These are phyloP conservation scores for Xiphophorus hellerii DNA, from an alignment of 2,113 vertebrate genomes.

Conservation along the genomic window DNA sequence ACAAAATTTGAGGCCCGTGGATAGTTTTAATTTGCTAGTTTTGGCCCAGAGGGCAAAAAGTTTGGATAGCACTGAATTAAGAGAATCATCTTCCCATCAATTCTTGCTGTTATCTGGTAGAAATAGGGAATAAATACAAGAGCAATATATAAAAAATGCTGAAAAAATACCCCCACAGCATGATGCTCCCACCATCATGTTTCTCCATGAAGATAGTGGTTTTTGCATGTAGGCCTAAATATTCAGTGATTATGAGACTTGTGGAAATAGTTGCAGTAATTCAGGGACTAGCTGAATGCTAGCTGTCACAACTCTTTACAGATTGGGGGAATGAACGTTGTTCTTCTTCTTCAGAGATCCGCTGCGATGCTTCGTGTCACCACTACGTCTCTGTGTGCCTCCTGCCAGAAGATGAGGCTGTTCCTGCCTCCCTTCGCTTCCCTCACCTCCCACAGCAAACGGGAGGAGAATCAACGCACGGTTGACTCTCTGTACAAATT, in stretches of 20 bases:
- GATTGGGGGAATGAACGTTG: too few species aligned
- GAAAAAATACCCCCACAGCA: neutral
- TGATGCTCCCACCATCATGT: neutral
- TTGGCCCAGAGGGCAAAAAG: too few species aligned
- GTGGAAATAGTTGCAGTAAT: too few species aligned
- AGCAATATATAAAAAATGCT: neutral
- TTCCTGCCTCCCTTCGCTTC: slow-evolving; percentile 23
- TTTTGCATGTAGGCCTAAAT: neutral
- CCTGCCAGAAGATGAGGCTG: slow-evolving; percentile 55
- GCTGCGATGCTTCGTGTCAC: slow-evolving; percentile 55
- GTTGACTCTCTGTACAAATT: slow-evolving; percentile 56
- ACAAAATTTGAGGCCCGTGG: too few species aligned
- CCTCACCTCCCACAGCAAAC: slow-evolving; percentile 5
- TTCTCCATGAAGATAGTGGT: neutral
- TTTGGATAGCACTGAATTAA: too few species aligned
- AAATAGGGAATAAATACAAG: too few species aligned
- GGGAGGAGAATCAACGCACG: slow-evolving; percentile 51
- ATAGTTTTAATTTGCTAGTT: too few species aligned
- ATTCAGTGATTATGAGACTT: neutral
- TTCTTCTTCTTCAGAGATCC: slow-evolving; percentile 20
- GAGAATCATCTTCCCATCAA: too few species aligned
- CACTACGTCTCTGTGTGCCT: slow-evolving; percentile 48
- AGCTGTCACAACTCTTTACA: too few species aligned
- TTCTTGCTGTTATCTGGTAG: neutral
- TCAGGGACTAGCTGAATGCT: too few species aligned